These are phyloP conservation scores for Tetragonula clypearis DNA, from an alignment of 1,140 invertebrate species.

Conservation along the genomic window DNA sequence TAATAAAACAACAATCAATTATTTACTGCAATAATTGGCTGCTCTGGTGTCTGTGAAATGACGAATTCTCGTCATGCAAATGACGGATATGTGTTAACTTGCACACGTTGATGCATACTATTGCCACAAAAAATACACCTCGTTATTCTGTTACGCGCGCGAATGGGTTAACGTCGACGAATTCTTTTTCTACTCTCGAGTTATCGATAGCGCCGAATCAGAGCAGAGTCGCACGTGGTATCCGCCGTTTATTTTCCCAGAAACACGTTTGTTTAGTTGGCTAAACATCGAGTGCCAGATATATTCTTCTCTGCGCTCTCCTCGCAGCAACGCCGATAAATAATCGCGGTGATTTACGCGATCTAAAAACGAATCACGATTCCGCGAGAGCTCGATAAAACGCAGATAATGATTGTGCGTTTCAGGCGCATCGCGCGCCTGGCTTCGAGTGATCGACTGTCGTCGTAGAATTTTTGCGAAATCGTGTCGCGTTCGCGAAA, in stretches of 20 bases:
- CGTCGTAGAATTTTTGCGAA: neutral
- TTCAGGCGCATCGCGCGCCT: neutral
- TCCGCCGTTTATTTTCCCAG: constrained; percentile 48
- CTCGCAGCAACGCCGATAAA: constrained; percentile 33
- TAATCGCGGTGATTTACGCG: constrained; percentile 27
- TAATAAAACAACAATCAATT: no score
- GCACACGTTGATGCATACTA: no score
- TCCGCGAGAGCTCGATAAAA: neutral
- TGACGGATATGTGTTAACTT: no score
- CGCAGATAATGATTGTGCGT: neutral
- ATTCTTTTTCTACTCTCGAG: constrained; percentile 7
- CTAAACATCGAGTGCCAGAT: constrained; percentile 27
- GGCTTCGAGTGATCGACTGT: neutral
- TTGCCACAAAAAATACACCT: no score
- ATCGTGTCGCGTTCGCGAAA: neutral
- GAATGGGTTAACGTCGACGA: constrained; percentile 6
- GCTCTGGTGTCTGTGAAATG: no score
- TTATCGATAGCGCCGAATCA: constrained; percentile 11
- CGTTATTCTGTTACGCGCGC: no score
- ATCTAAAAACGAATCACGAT: constrained; percentile 5
- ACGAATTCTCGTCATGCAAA: no score
- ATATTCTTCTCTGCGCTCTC: constrained; percentile 11
- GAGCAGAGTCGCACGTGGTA: constrained; percentile 21
- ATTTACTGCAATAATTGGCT: no score
- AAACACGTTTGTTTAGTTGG: neutral